Conservation (phyloP, 2,888 invertebrate genomes). For the Noctua pronuba region DNA sequence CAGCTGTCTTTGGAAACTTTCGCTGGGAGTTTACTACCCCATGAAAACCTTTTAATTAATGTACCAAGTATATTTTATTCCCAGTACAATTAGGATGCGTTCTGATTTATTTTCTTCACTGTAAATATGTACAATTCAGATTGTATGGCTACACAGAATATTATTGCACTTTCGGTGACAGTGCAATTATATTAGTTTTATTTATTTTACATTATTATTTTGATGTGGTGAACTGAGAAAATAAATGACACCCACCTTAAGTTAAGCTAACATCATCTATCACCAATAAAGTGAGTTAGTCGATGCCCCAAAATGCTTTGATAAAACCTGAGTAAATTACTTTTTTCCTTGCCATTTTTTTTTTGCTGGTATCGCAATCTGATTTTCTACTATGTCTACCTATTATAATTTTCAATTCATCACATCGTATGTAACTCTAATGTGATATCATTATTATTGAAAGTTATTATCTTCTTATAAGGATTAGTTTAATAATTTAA, state of each 20-base stretch:
- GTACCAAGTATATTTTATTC: constrained; percentile 17
- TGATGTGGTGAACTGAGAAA: constrained; percentile 60
- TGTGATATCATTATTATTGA: constrained; percentile 66
- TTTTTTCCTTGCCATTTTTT: neutral
- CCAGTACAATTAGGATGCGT: constrained; percentile 46
- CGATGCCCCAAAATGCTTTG: constrained; percentile 3
- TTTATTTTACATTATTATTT: constrained; percentile 57
- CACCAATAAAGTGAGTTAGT: neutral
- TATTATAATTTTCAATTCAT: constrained; percentile 52
- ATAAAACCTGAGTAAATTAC: constrained; percentile 13
- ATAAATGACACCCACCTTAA: constrained; percentile 14
- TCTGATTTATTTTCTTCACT: constrained; percentile 35
- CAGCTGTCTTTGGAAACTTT: constrained; percentile 22
- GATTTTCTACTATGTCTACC: neutral
- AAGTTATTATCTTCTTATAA: constrained; percentile 51
- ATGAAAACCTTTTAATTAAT: neutral
- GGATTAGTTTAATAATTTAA: constrained; percentile 56
- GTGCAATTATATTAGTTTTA: constrained; percentile 56
- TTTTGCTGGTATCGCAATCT: constrained; percentile 1
- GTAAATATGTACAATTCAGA: constrained; percentile 22
- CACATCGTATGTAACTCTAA: constrained; percentile 63
- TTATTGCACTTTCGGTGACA: constrained; percentile 53
- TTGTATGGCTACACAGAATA: constrained; percentile 47
- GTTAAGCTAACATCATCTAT: constrained; percentile 14
- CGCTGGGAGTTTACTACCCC: neutral